phyloP scores from a whole-genome alignment of 2,113 vertebrate species.

The Takifugu flavidus region DNA sequence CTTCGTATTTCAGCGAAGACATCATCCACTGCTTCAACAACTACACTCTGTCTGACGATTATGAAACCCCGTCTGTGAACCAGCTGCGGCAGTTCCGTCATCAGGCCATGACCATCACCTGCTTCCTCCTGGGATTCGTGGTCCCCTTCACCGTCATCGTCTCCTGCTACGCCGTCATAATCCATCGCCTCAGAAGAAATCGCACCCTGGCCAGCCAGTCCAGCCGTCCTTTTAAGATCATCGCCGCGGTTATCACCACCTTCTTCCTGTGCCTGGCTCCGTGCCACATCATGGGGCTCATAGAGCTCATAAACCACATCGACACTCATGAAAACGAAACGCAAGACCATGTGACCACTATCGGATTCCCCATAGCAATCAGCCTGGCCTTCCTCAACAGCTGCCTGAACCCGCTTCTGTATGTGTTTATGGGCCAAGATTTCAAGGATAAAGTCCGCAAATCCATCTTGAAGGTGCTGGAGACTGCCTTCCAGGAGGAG shows the following conservation, averaged over 20 bases:
- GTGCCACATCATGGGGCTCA: conserved; percentile 76
- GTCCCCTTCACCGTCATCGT: conserved; percentile 81
- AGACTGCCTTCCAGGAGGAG: conserved; percentile 78
- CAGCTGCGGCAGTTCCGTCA: conserved; percentile 60
- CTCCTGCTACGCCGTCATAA: conserved; percentile 80
- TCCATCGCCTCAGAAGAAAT: conserved; percentile 74
- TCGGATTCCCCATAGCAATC: conserved; percentile 70
- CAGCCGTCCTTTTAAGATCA: conserved; percentile 81
- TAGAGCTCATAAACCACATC: conserved; percentile 12
- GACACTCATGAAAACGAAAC: too few species aligned
- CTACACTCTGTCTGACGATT: conserved; percentile 68
- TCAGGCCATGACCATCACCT: conserved; percentile 73
- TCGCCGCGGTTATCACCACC: conserved; percentile 78
- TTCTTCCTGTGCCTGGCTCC: conserved; percentile 90
- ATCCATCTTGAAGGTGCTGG: conserved; percentile 74
- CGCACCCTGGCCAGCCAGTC: conserved; percentile 75
- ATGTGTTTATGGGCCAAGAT: conserved; percentile 82
- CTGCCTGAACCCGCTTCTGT: conserved; percentile 80
- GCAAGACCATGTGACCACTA: conserved; percentile 4
- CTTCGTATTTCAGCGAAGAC: conserved; percentile 36
- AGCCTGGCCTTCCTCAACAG: conserved; percentile 80
- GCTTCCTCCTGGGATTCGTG: conserved; percentile 81
- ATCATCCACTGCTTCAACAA: conserved; percentile 70
- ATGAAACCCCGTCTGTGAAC: conserved; percentile 26
- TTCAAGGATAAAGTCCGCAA: conserved; percentile 78